phyloP scores from a whole-genome alignment of 2,888 invertebrate genomes.

The Willowsia nigromaculata region DNA sequence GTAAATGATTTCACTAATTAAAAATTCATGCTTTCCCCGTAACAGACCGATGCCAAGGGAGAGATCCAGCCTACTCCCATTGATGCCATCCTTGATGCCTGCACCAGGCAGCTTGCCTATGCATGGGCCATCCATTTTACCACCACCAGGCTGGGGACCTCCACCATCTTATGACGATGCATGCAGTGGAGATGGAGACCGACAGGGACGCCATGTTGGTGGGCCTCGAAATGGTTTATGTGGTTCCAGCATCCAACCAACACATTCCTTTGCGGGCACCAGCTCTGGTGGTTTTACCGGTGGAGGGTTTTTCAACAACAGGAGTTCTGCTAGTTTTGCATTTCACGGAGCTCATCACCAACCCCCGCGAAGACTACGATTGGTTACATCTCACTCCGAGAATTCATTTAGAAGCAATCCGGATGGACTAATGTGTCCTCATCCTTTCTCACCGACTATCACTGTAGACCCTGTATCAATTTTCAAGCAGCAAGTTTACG shows the following conservation, averaged over 20 bases:
- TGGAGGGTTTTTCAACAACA: conserved; percentile 62
- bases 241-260: conserved; percentile 54
- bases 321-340: conserved; percentile 64
- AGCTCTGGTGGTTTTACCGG: conserved; percentile 49
- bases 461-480: conserved; percentile 73
- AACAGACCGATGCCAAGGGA: conserved; percentile 76
- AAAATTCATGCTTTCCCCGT: conserved; percentile 9
- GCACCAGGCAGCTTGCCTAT: conserved; percentile 54
- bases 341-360: conserved; percentile 48
- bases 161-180: conserved; percentile 76
- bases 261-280: conserved; percentile 58
- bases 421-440: conserved; percentile 65
- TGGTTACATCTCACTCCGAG: conserved; percentile 65
- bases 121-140: conserved; percentile 56
- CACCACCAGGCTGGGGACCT: conserved; percentile 75
- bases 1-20: not conserved
- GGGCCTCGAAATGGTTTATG: conserved; percentile 29
- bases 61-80: conserved; percentile 76
- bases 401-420: conserved; percentile 62
- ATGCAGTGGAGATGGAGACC: conserved; percentile 44
- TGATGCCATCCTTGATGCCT: conserved; percentile 67
- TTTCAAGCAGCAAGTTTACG: conserved; percentile 62
- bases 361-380: conserved; percentile 41
- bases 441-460: conserved; percentile 77
- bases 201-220: not conserved